phyloP scores from a whole-genome alignment of 2,888 invertebrate genomes.

The Timandra comae region DNA sequence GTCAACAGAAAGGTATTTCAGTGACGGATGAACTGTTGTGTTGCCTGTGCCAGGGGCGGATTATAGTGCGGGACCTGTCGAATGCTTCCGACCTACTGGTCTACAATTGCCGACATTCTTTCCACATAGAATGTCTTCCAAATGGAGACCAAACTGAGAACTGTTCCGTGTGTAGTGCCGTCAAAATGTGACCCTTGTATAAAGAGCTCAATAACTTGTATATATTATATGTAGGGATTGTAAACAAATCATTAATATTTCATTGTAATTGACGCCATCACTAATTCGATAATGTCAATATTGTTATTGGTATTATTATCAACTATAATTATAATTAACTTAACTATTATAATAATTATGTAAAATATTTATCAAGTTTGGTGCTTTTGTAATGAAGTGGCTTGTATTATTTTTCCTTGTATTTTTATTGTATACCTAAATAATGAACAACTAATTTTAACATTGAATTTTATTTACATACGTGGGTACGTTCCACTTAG shows the following conservation, averaged over 20 bases:
- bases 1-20: constrained; percentile 86
- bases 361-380: constrained; percentile 33
- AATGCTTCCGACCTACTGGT: constrained; percentile 84
- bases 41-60: constrained; percentile 85
- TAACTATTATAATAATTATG: constrained; percentile 26
- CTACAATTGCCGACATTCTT: constrained; percentile 93
- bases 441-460: constrained; percentile 10
- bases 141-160: constrained; percentile 45
- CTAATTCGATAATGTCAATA: constrained; percentile 26
- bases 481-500: too few species aligned
- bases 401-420: constrained; percentile 46
- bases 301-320: constrained; percentile 28
- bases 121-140: constrained; percentile 90
- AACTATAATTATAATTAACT: constrained; percentile 19
- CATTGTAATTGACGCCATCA: constrained; percentile 18
- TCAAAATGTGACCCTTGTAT: constrained; percentile 52
- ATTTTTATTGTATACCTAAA: constrained; percentile 6
- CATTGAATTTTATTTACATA: neutral
- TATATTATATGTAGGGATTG: constrained; percentile 24
- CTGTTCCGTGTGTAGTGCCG: constrained; percentile 63
- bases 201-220: constrained; percentile 41
- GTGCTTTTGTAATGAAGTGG: constrained; percentile 58
- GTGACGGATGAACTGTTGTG: constrained; percentile 86
- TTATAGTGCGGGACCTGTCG: constrained; percentile 84
- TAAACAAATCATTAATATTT: constrained; percentile 21